phyloP scores from a whole-genome alignment of 1,140 invertebrate species.

The Hermetia illucens region DNA sequence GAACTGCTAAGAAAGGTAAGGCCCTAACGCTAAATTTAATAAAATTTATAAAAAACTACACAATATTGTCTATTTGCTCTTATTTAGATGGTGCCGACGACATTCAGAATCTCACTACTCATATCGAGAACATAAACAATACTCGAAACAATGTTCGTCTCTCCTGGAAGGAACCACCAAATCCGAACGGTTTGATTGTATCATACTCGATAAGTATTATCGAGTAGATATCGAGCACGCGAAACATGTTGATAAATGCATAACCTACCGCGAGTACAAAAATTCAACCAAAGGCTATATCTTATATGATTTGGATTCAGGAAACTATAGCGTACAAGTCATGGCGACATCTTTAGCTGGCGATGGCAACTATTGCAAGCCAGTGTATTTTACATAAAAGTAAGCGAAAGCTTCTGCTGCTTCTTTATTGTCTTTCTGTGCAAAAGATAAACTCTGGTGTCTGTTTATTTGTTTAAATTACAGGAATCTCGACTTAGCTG shows the following conservation, averaged over 20 bases:
- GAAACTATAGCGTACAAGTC: constrained; percentile 71
- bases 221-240: constrained; percentile 35
- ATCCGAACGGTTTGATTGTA: constrained; percentile 76
- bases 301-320: constrained; percentile 47
- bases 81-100: constrained; percentile 42
- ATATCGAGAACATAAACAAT: constrained; percentile 13
- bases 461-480: no score
- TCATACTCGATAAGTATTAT: constrained; percentile 66
- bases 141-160: constrained; percentile 37
- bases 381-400: constrained; percentile 48
- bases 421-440: constrained; percentile 4
- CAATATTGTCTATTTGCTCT: no score
- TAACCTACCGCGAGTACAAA: constrained; percentile 23
- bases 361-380: constrained; percentile 50
- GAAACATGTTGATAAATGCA: constrained; percentile 29
- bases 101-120: constrained; percentile 33
- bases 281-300: constrained; percentile 17
- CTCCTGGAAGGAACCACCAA: constrained; percentile 60
- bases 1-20: constrained; percentile 17
- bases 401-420: constrained; percentile 10
- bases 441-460: no score
- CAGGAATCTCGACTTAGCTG: constrained; percentile 1
- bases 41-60: background rate
- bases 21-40: no score
- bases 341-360: constrained; percentile 66